Base-by-base conservation (phyloP, 2,888 invertebrate genomes). In the Drosophila robusta region DNA sequence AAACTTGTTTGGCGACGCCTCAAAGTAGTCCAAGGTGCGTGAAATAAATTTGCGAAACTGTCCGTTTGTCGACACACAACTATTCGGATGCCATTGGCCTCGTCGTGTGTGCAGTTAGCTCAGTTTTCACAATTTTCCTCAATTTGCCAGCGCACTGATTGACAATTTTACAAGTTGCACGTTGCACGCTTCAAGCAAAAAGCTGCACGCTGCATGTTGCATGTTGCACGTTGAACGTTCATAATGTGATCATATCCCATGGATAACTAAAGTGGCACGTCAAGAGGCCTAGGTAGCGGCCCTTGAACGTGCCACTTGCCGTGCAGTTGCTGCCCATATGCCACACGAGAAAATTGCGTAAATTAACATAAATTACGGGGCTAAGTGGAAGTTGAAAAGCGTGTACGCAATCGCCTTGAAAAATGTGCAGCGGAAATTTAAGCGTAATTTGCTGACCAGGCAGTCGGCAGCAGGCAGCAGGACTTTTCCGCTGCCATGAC, bases 11-110 rank as follows among this genome's bases (percentile, higher is more conserved):
- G 73, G 77, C 83, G 70, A 70, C 74, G 83, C 83, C 71, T 66
- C 73, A 70, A 87, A 80, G 85, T 85, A 85, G 85, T 85, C 85
- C 85, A 85, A 85, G 85, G 85, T 85, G 85, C 85, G 85, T 85
- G 82, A 82, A 78, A 85, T 82, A 87, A 78, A 84, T 78, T 86
- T 68, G 54, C 66, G 60, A 66, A 60, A 55, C 64, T 75, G 52
- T 72, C 54, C 49, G 57, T 34, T 24, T 54, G 63, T 55, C 68
- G n/a, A 22, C 44, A 44, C 58, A 29, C 56, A 50, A 42, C 54
- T 42, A 50, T 72, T 45, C 26, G 60, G 24, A 56, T 67, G 75
- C 67, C 75, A 75, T 75, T 75, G 75, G 75, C 75, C 66, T 66
- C 58, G 55, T 41, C 62, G 26, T 34, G 18, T 16, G 14, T 26